Percentiles rank a stretch among this genome's conserved stretches.
These are phyloP conservation scores for Rapana venosa DNA, from an alignment of 2,888 invertebrate genomes.

Conservation along the genomic window DNA sequence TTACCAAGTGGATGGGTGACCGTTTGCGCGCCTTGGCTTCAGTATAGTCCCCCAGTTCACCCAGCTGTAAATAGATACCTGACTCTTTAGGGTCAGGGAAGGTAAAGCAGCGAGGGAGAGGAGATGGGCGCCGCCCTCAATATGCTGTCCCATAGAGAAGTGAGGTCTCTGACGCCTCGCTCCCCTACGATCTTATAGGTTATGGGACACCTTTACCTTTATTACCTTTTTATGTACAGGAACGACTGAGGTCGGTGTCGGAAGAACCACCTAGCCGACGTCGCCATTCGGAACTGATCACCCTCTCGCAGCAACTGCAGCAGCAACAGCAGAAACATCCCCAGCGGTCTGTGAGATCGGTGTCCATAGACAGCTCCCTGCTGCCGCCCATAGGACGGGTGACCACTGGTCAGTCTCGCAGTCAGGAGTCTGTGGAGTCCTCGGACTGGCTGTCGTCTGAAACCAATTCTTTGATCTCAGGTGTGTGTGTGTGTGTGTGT, in stretches of 20 bases:
- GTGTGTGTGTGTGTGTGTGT: constrained; percentile 7
- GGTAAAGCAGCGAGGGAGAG: too few relatives aligned
- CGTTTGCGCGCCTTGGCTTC: too few relatives aligned
- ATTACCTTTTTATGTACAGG: neutral
- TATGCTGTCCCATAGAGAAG: too few relatives aligned
- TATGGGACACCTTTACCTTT: too few relatives aligned
- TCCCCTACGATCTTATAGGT: too few relatives aligned
- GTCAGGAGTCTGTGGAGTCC: constrained; percentile 44
- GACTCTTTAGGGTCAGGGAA: too few relatives aligned
- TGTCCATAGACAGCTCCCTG: constrained; percentile 29
- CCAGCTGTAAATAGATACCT: too few relatives aligned
- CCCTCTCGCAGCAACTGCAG: constrained; percentile 17
- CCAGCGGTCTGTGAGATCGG: neutral
- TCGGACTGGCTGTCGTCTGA: constrained; percentile 58
- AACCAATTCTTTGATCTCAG: constrained; percentile 47
- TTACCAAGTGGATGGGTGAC: too few relatives aligned
- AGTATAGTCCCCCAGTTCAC: too few relatives aligned
- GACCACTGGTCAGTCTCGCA: neutral
- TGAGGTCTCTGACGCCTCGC: too few relatives aligned
- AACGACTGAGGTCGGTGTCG: constrained; percentile 34
- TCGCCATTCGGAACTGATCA: neutral
- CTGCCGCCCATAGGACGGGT: neutral
- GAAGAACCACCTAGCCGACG: constrained; percentile 9
- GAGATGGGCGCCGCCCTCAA: too few relatives aligned
- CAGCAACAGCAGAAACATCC: constrained; percentile 41